Base-by-base conservation (phyloP, 2,888 invertebrate species). In the Dendrolimus houi region DNA sequence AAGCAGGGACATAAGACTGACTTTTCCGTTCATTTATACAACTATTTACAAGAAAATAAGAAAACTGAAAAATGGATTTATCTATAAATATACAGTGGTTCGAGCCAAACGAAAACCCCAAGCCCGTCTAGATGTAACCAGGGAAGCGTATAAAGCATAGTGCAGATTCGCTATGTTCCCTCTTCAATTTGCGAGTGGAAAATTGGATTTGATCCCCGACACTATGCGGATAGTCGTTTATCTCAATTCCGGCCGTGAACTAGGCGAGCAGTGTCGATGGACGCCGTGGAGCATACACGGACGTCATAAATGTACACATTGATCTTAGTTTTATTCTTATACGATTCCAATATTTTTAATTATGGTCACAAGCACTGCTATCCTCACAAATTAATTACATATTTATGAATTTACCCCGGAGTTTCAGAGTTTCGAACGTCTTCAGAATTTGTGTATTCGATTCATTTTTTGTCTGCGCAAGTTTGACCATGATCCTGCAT, bases 131-230 rank as follows among this genome's bases (percentile, higher is more conserved):
- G 47, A 47, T 47, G 47, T 47, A 47, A 12, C 47, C 47, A 47
- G 47, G 47, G 47, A 47, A 47, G 47, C 47, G 47, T 47, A 47
- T 47, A 47, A 47, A 47, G 47, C 47, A 47, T 47, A 47, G 47
- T 47, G 47, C 41, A 29, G 54, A 29, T 54, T 59, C 58, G 62
- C 74, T 68, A 64, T 67, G 65, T 71, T 74, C 76, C 77, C 77
- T 81, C 74, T 79, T 81, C 79, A 80, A 81, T 81, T 79, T 80
- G 74, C 75, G 70, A 77, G 67, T 75, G 71, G 73, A 74, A 82
- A 82, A 83, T 83, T 81, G 79, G 78, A 80, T 82, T 81, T 76
- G 79, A 77, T 77, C 78, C 79, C 77, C 80, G 79, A 81, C 80
- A 80, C 83, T 80, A 79, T 79, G 80, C 73, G 70, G 67, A 70